A percentile compares a stretch with the other conserved stretches of the same genome.
These are phyloP conservation scores for Desmodus rotundus DNA, from an alignment of 2,113 vertebrate species.

Conservation along the genomic window DNA sequence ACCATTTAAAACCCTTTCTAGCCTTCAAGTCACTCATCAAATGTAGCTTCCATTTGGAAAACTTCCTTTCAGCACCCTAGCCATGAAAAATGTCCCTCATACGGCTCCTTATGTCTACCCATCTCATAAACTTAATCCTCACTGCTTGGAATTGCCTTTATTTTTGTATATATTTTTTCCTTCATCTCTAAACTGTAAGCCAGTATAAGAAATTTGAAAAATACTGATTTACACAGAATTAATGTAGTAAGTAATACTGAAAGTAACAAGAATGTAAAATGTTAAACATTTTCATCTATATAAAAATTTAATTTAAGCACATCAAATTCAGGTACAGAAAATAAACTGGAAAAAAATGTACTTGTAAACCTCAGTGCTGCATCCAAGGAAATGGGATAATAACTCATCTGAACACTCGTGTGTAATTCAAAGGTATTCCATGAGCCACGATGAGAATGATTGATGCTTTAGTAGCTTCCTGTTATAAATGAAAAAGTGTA, in stretches of 20 bases:
- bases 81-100: not conserved
- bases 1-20: not conserved
- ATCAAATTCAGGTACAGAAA: not conserved
- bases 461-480: not conserved
- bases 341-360: not conserved
- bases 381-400: not conserved
- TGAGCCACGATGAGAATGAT: not conserved
- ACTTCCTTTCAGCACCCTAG: not conserved
- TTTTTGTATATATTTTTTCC: not conserved
- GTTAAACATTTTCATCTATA: not conserved
- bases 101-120: not conserved
- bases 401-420: not conserved
- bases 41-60: not conserved
- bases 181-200: not conserved
- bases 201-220: not conserved
- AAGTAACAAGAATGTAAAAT: not conserved
- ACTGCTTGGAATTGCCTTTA: not conserved
- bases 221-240: not conserved
- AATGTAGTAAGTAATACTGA: not conserved
- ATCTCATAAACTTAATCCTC: not conserved
- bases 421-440: not conserved
- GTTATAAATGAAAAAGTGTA: not conserved
- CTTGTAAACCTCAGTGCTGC: not conserved
- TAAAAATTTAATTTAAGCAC: conserved; percentile 14
- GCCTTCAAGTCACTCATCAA: not conserved